Base-by-base conservation (phyloP, 2,888 invertebrate genomes). In the Timema podura region DNA sequence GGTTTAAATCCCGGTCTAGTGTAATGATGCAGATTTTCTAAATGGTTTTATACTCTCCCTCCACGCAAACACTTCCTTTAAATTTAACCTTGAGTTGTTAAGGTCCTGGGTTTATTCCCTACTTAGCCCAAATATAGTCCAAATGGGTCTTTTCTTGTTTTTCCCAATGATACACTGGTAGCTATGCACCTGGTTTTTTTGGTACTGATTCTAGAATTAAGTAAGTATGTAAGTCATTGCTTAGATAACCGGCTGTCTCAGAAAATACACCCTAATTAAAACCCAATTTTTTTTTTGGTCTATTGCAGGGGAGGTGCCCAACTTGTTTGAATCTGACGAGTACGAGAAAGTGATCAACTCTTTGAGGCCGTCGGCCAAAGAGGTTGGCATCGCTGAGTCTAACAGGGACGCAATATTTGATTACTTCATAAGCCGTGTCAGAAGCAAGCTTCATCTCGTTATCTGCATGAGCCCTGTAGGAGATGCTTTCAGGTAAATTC, bases 381-480 rank as follows among this genome's bases (percentile, higher is more conserved):
- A 87, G 73, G 82, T 81, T 2, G 91, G 91, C 1, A 83, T 92
- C 64, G 85, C 88, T 72, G 89, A 88, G 73, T 84, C 85, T 9
- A 83, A 84, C 76, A 83, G 95, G 46, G 95, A 96, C 77, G 88
- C 84, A 7, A 92, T 96, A 71, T 96, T 89, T 79, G 90, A 91
- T 76, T 95, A 88, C 82, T 95, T 95, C 78, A 92, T 95, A 71
- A 90, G 90, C 76, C 86, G 92, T 72, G 93, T 95, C 46, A 85
- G 94, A 57, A 89, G 88, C 70, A 92, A 93, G 80, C 84, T 96
- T 6, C 95, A 96, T 79, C 86, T 95, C 49, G 92, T 93, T 68
- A 86, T 95, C 67, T 94, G 94, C 73, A 94, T 95, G 94, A 93
- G 93, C 79, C 95, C 95, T 0, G 92, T 95, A 0, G 95, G 95